Conservation (phyloP, 1,140 invertebrate genomes). For the Caenorhabditis remanei region DNA sequence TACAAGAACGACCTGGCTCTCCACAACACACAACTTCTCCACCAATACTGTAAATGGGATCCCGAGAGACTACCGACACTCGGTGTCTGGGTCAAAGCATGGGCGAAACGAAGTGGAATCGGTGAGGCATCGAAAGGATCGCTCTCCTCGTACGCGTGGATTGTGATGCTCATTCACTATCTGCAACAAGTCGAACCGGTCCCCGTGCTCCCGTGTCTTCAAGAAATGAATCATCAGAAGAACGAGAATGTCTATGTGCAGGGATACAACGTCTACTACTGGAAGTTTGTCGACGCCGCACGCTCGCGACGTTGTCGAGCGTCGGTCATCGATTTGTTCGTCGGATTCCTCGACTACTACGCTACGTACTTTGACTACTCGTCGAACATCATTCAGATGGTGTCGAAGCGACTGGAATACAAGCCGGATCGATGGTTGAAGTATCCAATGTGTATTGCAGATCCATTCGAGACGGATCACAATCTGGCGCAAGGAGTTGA, state of each 20-base stretch:
- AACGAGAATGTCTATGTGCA: constrained; percentile 54
- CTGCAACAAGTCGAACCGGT: constrained; percentile 88
- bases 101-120: constrained; percentile 91
- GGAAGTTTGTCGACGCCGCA: constrained; percentile 46
- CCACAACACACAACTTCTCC: constrained; percentile 90
- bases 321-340: constrained; percentile 88
- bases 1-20: constrained; percentile 94
- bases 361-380: constrained; percentile 83
- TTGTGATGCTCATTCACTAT: constrained; percentile 94
- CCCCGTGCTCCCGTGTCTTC: constrained; percentile 88
- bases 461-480: constrained; percentile 62
- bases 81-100: constrained; percentile 80
- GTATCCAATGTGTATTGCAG: constrained; percentile 56
- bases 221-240: constrained; percentile 81
- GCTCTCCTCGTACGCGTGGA: constrained; percentile 92
- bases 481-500: constrained; percentile 56
- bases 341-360: constrained; percentile 90
- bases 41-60: constrained; percentile 86
- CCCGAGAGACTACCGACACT: constrained; percentile 20
- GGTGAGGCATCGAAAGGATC: constrained; percentile 94
- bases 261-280: constrained; percentile 56
- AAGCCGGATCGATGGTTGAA: constrained; percentile 35
- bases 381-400: constrained; percentile 50
- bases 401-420: constrained; percentile 22
- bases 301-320: not conserved